These are phyloP conservation scores for Coranthus polyacanthus DNA, from an alignment of 2,797 vertebrate species.

Conservation along the genomic window DNA sequence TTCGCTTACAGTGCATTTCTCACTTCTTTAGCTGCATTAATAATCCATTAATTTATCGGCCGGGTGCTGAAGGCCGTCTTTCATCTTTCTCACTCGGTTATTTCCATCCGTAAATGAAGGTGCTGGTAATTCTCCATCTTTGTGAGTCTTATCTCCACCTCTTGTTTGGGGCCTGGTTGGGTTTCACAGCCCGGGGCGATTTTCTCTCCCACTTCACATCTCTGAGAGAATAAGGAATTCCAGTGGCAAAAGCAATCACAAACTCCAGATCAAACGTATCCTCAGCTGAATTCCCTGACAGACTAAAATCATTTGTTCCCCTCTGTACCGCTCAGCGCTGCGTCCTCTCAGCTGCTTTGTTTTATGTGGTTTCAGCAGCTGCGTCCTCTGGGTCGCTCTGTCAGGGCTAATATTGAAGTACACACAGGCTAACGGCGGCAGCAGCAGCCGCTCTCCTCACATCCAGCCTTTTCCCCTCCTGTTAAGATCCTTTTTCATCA, in stretches of 20 bases:
- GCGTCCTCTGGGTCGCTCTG: constrained; percentile 80
- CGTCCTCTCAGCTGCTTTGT: constrained; percentile 73
- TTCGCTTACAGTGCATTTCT: neutral
- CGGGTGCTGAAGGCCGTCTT: constrained; percentile 13
- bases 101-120: constrained; percentile 55
- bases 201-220: constrained; percentile 75
- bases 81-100: constrained; percentile 34
- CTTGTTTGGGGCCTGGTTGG: constrained; percentile 58
- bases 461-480: constrained; percentile 54
- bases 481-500: constrained; percentile 74
- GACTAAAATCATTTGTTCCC: constrained; percentile 85
- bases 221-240: constrained; percentile 83
- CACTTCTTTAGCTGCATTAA: constrained; percentile 1
- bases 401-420: constrained; percentile 83
- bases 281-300: constrained; percentile 85
- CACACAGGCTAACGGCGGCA: constrained; percentile 68
- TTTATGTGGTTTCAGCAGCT: constrained; percentile 81
- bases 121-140: constrained; percentile 47
- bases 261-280: constrained; percentile 82
- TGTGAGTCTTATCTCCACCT: constrained; percentile 58
- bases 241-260: constrained; percentile 80
- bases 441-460: constrained; percentile 58
- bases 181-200: constrained; percentile 76
- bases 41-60: neutral
- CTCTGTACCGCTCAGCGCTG: constrained; percentile 55